A percentile compares a stretch with the other conserved stretches of the same genome.
These are phyloP conservation scores for Ptychochromis oligacanthus DNA, from an alignment of 2,113 vertebrate genomes.

Conservation along the genomic window DNA sequence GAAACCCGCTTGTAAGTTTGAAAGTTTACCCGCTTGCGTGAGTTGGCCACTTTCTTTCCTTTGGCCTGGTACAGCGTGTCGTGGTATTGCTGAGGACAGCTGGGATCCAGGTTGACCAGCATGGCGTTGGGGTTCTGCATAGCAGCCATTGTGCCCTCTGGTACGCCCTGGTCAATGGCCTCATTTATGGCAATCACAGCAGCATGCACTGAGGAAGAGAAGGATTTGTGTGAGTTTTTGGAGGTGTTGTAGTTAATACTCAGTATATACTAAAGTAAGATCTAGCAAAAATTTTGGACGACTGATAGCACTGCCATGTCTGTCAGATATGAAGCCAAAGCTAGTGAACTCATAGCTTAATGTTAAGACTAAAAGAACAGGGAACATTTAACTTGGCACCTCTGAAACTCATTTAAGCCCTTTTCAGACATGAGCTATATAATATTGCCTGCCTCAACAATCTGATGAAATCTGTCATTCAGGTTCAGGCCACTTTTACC, in stretches of 20 bases:
- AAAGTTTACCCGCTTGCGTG: slow-evolving; percentile 88
- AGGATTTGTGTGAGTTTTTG: neutral
- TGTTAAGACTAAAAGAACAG: too few species aligned
- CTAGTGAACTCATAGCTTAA: too few species aligned
- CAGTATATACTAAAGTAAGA: too few species aligned
- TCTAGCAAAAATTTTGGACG: too few species aligned
- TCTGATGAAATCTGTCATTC: neutral
- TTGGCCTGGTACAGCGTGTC: slow-evolving; percentile 90
- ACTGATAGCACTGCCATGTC: too few species aligned
- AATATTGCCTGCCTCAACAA: neutral
- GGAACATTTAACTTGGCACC: too few species aligned
- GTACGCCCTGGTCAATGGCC: slow-evolving; percentile 88
- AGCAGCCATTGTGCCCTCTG: slow-evolving; percentile 86
- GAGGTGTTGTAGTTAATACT: too few species aligned
- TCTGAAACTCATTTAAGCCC: neutral
- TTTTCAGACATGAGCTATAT: neutral
- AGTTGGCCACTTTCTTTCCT: slow-evolving; percentile 88
- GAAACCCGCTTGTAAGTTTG: too few species aligned
- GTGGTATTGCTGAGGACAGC: slow-evolving; percentile 84
- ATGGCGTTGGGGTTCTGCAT: slow-evolving; percentile 97
- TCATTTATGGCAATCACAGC: slow-evolving; percentile 99
- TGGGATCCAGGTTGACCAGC: slow-evolving; percentile 87
- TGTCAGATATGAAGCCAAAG: too few species aligned
- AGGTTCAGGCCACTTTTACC: neutral
- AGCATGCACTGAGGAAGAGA: slow-evolving; percentile 87